These are phyloP conservation scores for Leontocebus nigricollis DNA, from an alignment of 2,797 vertebrate genomes.

Conservation along the genomic window DNA sequence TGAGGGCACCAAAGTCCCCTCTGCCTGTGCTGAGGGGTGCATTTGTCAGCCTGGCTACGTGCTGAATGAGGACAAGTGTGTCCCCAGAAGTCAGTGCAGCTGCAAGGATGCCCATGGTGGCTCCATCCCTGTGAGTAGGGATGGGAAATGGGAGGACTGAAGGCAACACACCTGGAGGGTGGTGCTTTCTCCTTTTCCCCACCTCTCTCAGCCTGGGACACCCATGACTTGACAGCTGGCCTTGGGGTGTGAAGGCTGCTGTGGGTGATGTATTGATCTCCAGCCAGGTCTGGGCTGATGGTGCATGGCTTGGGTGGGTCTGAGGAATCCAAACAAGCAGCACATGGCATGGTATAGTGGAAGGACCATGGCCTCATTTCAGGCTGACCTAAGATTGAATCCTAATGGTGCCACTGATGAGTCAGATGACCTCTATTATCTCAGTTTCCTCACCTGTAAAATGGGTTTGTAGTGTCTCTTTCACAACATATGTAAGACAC, in stretches of 20 bases:
- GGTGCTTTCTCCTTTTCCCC: not conserved
- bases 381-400: not conserved
- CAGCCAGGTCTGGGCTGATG: not conserved
- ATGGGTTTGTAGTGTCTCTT: not conserved
- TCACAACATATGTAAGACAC: not conserved
- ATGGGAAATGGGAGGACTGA: no score
- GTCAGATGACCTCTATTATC: not conserved
- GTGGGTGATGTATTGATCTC: not conserved
- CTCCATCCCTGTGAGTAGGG: slow-evolving; percentile 86
- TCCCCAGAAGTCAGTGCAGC: slow-evolving; percentile 84
- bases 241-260: not conserved
- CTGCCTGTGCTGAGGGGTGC: slow-evolving; percentile 89
- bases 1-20: slow-evolving; percentile 6
- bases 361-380: not conserved
- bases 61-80: slow-evolving; percentile 86
- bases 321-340: not conserved
- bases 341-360: not conserved
- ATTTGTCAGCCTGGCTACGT: slow-evolving; percentile 85
- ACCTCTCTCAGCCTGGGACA: not conserved
- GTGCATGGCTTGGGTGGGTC: not conserved
- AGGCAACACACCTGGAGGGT: not conserved
- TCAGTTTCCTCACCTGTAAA: not conserved
- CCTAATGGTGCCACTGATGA: not conserved
- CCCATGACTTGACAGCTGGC: not conserved
- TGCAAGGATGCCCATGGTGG: slow-evolving; percentile 83